phyloP scores from a whole-genome alignment of 2,797 vertebrate genomes.

The Chiroxiphia lanceolata region DNA sequence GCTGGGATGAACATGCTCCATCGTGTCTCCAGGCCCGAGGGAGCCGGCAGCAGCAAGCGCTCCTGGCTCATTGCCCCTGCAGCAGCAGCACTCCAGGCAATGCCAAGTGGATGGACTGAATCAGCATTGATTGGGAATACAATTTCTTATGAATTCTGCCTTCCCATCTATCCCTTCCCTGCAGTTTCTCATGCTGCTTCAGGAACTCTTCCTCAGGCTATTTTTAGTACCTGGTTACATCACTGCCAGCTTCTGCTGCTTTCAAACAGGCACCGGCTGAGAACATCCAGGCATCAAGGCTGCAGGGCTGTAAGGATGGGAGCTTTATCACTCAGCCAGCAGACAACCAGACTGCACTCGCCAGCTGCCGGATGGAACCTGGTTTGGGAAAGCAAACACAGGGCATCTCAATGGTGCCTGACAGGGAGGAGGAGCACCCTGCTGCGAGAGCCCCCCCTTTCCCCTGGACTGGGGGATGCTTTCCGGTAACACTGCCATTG shows the following conservation, averaged over 20 bases:
- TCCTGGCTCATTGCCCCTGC: neutral
- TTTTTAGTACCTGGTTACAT: slow-evolving; percentile 58
- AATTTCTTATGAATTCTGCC: neutral
- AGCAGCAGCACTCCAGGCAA: neutral
- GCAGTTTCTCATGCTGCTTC: slow-evolving; percentile 15
- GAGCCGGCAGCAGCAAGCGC: neutral
- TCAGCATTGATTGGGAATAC: neutral
- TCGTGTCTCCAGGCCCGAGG: neutral
- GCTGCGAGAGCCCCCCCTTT: fast-evolving
- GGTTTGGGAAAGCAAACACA: neutral
- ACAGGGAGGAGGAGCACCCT: neutral
- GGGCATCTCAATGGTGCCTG: neutral
- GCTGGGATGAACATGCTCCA: neutral
- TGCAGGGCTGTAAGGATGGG: neutral
- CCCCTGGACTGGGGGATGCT: fast-evolving
- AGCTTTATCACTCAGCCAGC: neutral
- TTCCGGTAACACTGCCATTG: neutral
- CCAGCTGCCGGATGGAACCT: neutral
- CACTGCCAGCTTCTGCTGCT: neutral
- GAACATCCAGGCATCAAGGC: neutral
- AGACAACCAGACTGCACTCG: neutral
- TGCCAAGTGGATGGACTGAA: neutral
- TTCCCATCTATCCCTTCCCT: neutral
- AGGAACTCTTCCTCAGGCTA: slow-evolving; percentile 20
- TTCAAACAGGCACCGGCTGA: neutral